These are phyloP conservation scores for Tipula lateralis DNA, from an alignment of 2,888 invertebrate genomes.

Conservation along the genomic window DNA sequence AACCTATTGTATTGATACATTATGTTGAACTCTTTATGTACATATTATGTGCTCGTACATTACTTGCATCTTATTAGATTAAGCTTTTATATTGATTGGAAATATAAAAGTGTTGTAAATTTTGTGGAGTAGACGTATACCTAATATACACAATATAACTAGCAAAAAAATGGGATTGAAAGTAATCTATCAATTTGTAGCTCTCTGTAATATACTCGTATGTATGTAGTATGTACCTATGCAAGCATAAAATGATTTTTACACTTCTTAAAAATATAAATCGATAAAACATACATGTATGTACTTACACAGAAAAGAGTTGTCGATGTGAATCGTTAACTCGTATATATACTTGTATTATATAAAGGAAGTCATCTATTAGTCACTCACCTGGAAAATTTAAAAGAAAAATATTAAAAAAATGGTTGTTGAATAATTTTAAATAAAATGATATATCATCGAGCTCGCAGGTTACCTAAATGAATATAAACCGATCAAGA, in stretches of 20 bases:
- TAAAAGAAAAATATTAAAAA: neutral
- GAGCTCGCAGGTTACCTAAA: too few relatives aligned
- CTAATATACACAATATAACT: neutral
- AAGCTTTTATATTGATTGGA: neutral
- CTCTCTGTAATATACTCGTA: too few relatives aligned
- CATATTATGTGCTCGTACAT: neutral
- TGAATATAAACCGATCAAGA: too few relatives aligned
- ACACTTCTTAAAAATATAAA: neutral
- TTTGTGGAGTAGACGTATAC: neutral
- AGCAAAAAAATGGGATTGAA: neutral
- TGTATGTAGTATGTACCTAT: too few relatives aligned
- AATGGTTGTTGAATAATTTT: neutral
- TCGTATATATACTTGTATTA: too few relatives aligned
- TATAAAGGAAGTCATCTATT: neutral
- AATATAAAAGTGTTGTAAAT: neutral
- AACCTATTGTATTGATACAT: neutral
- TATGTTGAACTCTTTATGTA: neutral
- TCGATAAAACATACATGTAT: neutral
- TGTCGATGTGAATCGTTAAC: neutral
- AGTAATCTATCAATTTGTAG: neutral
- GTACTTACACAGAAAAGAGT: neutral
- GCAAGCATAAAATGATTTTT: neutral
- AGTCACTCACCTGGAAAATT: neutral
- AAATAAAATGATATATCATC: neutral
- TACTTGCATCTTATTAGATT: neutral